Base-by-base conservation (phyloP, 1,140 invertebrate species). In the Sipha flava region DNA sequence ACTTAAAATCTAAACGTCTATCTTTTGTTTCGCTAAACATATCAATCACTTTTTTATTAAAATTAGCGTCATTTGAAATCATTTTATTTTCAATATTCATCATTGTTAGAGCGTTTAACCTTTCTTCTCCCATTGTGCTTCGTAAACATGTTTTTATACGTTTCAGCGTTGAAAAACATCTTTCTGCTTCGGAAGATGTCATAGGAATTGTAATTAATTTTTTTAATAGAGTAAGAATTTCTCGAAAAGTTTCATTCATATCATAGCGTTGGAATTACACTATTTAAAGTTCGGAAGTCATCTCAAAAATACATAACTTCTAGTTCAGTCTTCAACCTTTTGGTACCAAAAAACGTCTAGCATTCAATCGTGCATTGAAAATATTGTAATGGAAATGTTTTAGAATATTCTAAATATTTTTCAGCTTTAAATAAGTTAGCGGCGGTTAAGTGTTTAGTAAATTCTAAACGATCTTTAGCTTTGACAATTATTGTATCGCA, bases 301-400 rank as follows among this genome's bases (percentile, higher is more conserved):
- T 75, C 70, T 40, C 70, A 18, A 10, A 5, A 31, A 31, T 34
- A 45, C 45, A 18, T 75, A 75, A 23, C n/a, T n/a, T n/a, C n/a
- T n/a, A n/a, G n/a, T n/a, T n/a, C n/a, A n/a, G n/a, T n/a, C n/a
- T n/a, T n/a, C n/a, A n/a, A n/a, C n/a, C n/a, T n/a, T n/a, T n/a
- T n/a, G n/a, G n/a, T n/a, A n/a, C n/a, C n/a, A n/a, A n/a, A n/a
- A n/a, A n/a, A n/a, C n/a, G n/a, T n/a, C n/a, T n/a, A n/a, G n/a
- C 70, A 49, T n/a, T 49, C 6, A 31, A 54, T 14, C 4, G 31
- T 54, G 26, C 26, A 47, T n/a, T n/a, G n/a, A n/a, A n/a, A n/a
- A n/a, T n/a, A n/a, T 6, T 49, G 40, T 14, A 21, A 12, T 52
- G 70, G 45, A 49, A 9, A 37, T 92, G 85, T n/a, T n/a, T n/a